phyloP scores from a whole-genome alignment of 2,888 invertebrate genomes.

The Allacma fusca region DNA sequence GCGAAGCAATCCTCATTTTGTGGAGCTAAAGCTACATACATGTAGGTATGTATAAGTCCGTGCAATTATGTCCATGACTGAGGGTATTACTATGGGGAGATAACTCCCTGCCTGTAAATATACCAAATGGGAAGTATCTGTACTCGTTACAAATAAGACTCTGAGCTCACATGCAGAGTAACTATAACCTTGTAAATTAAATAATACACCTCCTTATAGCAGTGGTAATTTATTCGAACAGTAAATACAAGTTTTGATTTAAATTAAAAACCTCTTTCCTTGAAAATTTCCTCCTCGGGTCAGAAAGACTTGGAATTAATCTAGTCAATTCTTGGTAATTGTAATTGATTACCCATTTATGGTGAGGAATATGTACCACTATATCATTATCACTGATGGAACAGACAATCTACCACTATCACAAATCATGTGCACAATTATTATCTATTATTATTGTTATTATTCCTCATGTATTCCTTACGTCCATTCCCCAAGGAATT shows the following conservation, averaged over 20 bases:
- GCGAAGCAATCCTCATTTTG: not conserved
- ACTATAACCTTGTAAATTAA: conserved; percentile 31
- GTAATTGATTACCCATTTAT: conserved; percentile 41
- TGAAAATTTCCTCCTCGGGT: conserved; percentile 34
- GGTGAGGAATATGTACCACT: conserved; percentile 39
- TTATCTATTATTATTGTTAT: conserved; percentile 22
- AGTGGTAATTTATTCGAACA: conserved; percentile 44
- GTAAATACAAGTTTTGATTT: conserved; percentile 39
- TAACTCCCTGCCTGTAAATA: not conserved
- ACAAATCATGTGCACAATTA: conserved; percentile 20
- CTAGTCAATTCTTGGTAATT: conserved; percentile 35
- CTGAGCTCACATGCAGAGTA: not conserved
- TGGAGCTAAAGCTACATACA: no score
- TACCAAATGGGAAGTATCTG: not conserved
- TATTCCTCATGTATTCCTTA: conserved; percentile 3
- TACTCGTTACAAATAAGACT: not conserved
- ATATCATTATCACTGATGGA: conserved; percentile 34
- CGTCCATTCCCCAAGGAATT: not conserved
- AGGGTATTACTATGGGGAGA: not conserved
- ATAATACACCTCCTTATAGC: conserved; percentile 38
- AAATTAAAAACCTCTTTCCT: conserved; percentile 41
- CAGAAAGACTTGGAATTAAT: conserved; percentile 35
- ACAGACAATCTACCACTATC: conserved; percentile 21
- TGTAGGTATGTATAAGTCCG: not conserved
- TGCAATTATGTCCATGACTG: not conserved